These are phyloP conservation scores for Sebastes hubbsi DNA, from an alignment of 2,797 vertebrate species.

Conservation along the genomic window DNA sequence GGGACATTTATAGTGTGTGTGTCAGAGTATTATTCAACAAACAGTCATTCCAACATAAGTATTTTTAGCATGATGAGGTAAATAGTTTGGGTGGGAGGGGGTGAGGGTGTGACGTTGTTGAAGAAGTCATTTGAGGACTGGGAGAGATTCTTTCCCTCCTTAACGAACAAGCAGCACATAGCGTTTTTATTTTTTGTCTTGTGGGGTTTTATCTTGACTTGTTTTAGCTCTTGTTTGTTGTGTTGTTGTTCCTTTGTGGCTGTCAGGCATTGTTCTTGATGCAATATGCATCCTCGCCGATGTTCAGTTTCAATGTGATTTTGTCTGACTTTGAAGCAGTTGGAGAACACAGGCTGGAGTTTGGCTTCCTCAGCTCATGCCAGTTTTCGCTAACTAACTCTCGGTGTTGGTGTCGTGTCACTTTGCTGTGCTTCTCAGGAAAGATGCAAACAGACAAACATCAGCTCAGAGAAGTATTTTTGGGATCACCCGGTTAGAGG, in stretches of 20 bases:
- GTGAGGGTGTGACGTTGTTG: constrained; percentile 18
- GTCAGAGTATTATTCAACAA: constrained; percentile 1
- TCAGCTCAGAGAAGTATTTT: constrained; percentile 47
- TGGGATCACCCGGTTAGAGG: constrained; percentile 32
- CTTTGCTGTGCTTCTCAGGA: constrained; percentile 19
- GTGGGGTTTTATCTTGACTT: constrained; percentile 37
- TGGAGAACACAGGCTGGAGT: constrained; percentile 32
- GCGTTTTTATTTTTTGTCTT: constrained; percentile 24
- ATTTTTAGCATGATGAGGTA: constrained; percentile 24
- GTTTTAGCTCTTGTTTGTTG: constrained; percentile 48
- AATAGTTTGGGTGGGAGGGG: background rate
- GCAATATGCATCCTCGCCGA: constrained; percentile 12
- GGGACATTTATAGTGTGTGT: constrained; percentile 4
- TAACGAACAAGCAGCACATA: constrained; percentile 38
- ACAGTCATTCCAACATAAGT: constrained; percentile 5
- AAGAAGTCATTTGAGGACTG: constrained; percentile 14
- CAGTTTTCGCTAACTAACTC: constrained; percentile 33
- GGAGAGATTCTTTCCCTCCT: background rate
- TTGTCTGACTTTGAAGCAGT: constrained; percentile 42
- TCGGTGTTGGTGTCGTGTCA: background rate
- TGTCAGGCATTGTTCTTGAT: constrained; percentile 39
- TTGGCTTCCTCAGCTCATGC: constrained; percentile 22
- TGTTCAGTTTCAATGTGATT: constrained; percentile 27
- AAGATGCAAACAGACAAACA: constrained; percentile 23
- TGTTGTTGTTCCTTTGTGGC: constrained; percentile 39